Percentiles rank a stretch among this genome's conserved stretches.
Conservation (phyloP, 2,888 invertebrate species). For the Meganola albula region DNA sequence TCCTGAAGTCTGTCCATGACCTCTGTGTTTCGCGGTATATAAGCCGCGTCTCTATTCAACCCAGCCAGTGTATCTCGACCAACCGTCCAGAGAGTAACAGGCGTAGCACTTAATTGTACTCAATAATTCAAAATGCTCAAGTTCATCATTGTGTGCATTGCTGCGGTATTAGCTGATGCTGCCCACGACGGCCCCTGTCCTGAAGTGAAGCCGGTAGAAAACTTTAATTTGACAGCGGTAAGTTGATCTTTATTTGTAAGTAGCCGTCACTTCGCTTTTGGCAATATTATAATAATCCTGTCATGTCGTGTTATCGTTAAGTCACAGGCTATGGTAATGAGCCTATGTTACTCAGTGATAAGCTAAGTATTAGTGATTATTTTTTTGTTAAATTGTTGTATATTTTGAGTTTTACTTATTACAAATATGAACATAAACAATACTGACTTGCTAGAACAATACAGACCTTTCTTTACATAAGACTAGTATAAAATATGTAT, state of each 20-base stretch:
- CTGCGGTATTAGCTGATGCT: conserved; percentile 43
- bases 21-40: conserved; percentile 46
- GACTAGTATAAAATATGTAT: too few species aligned
- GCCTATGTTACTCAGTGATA: too few species aligned
- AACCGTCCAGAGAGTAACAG: conserved; percentile 33
- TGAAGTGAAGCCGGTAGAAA: conserved; percentile 46
- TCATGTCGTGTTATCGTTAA: too few species aligned
- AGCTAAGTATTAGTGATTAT: too few species aligned
- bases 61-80: conserved; percentile 37
- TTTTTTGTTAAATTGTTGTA: too few species aligned
- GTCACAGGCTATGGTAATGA: too few species aligned
- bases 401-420: too few species aligned
- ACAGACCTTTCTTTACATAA: too few species aligned
- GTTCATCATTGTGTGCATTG: conserved; percentile 39
- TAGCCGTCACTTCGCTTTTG: too few species aligned
- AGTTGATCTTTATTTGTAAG: conserved; percentile 24
- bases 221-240: conserved; percentile 53
- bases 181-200: conserved; percentile 53
- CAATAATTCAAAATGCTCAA: conserved; percentile 36
- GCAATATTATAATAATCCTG: too few species aligned
- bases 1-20: conserved; percentile 47
- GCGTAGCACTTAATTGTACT: conserved; percentile 31
- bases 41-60: conserved; percentile 31
- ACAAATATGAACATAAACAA: too few species aligned
- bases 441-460: too few species aligned